A percentile compares a stretch with the other conserved stretches of the same genome.
phyloP scores from a whole-genome alignment of 1,140 invertebrate species.

The Drosophila eugracilis region DNA sequence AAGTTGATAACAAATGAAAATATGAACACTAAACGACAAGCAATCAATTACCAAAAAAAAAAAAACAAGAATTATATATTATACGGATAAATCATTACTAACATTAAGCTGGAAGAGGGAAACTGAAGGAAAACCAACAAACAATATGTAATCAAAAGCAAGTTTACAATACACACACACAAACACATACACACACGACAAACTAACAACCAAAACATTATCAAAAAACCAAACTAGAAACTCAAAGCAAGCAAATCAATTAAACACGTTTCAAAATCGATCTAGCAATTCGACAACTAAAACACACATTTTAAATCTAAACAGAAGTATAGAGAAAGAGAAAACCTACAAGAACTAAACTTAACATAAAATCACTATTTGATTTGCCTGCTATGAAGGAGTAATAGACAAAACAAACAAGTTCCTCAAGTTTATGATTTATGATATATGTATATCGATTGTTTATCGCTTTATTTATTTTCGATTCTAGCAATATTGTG shows the following conservation, averaged over 20 bases:
- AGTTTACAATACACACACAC: conserved; percentile 48
- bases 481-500: conserved; percentile 3
- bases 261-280: conserved; percentile 26
- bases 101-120: conserved; percentile 34
- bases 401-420: conserved; percentile 25
- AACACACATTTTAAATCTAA: conserved; percentile 2
- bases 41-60: conserved; percentile 68
- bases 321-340: background rate
- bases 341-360: conserved; percentile 5
- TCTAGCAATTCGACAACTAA: conserved; percentile 4
- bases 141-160: conserved; percentile 63
- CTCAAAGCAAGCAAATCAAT: conserved; percentile 64
- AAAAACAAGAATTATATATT: conserved; percentile 34
- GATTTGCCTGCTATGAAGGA: conserved; percentile 31
- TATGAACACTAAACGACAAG: conserved; percentile 56
- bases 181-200: conserved; percentile 37
- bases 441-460: conserved; percentile 18
- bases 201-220: conserved; percentile 32
- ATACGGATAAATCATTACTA: conserved; percentile 43
- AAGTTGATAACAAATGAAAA: conserved; percentile 25
- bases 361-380: conserved; percentile 5
- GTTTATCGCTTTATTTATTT: background rate
- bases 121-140: conserved; percentile 37
- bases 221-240: conserved; percentile 45
- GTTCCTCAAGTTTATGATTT: conserved; percentile 58